A percentile compares a stretch with the other conserved stretches of the same genome.
phyloP scores from a whole-genome alignment of 2,888 invertebrate species.

The Drosophila setosimentum region DNA sequence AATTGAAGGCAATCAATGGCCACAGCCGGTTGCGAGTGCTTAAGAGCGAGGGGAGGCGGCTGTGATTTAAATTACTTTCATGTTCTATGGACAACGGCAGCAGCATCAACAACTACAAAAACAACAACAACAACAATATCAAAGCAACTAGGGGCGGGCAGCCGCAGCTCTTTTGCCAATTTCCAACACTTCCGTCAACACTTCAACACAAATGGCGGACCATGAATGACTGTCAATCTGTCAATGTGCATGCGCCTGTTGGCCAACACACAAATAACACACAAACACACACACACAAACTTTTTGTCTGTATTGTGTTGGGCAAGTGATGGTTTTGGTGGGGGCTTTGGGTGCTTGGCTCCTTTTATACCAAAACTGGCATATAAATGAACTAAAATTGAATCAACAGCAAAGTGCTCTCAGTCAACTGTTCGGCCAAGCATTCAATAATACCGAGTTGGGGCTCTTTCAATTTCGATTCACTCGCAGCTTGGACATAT shows the following conservation, averaged over 20 bases:
- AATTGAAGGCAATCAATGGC: slow-evolving; percentile 71
- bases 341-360: slow-evolving; percentile 25
- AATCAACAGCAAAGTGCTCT: slow-evolving; percentile 62
- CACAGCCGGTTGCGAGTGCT: slow-evolving; percentile 24
- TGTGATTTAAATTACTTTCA: slow-evolving; percentile 73
- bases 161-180: slow-evolving; percentile 65
- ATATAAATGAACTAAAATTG: slow-evolving; percentile 64
- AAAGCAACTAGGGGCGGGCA: slow-evolving; percentile 8
- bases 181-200: slow-evolving; percentile 79
- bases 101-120: slow-evolving; percentile 23
- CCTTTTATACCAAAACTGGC: slow-evolving; percentile 58
- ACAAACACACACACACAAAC: slow-evolving; percentile 31
- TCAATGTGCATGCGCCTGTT: slow-evolving; percentile 60
- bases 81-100: slow-evolving; percentile 53
- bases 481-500: slow-evolving; percentile 39
- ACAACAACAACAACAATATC: slow-evolving; percentile 5
- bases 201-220: slow-evolving; percentile 65
- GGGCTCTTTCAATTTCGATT: slow-evolving; percentile 43
- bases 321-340: slow-evolving; percentile 1
- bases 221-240: slow-evolving; percentile 78
- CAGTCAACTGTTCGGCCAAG: slow-evolving; percentile 18
- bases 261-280: slow-evolving; percentile 32
- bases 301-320: slow-evolving; percentile 47
- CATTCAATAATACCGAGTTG: slow-evolving; percentile 9
- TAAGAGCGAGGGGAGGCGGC: slow-evolving; percentile 7